Percentiles rank a stretch among this genome's conserved stretches.
These are phyloP conservation scores for Argentina silus DNA, from an alignment of 2,797 vertebrate genomes.

Conservation along the genomic window DNA sequence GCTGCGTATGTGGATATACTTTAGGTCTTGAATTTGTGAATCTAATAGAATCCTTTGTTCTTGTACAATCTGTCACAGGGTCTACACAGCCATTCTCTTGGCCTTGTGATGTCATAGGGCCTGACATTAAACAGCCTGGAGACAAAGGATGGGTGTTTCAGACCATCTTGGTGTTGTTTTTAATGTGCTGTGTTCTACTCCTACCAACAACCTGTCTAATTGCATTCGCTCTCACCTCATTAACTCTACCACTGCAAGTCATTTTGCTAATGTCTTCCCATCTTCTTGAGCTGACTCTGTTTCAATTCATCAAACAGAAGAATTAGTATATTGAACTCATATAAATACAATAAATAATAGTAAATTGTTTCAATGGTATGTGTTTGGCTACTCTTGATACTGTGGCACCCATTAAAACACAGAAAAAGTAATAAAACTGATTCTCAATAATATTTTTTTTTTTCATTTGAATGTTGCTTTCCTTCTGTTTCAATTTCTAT, in stretches of 20 bases:
- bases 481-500: too few species aligned
- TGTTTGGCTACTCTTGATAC: too few species aligned
- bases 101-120: not conserved
- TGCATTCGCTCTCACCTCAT: not conserved
- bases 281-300: not conserved
- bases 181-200: not conserved
- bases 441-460: too few species aligned
- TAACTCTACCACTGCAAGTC: not conserved
- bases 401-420: too few species aligned
- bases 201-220: not conserved
- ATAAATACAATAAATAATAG: too few species aligned
- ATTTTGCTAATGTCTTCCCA: not conserved
- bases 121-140: not conserved
- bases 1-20: too few species aligned
- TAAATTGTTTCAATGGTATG: not conserved
- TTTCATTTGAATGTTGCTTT: too few species aligned
- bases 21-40: too few species aligned
- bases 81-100: not conserved
- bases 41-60: too few species aligned
- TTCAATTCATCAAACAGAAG: not conserved
- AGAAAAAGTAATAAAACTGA: too few species aligned
- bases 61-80: not conserved
- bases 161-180: not conserved
- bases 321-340: too few species aligned
- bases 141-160: not conserved